A percentile compares a stretch with the other conserved stretches of the same genome.
Evolutionary conservation across 2,888 invertebrate species (phyloP).

Genomic region (Rhorus exstirpatorius): DNA sequence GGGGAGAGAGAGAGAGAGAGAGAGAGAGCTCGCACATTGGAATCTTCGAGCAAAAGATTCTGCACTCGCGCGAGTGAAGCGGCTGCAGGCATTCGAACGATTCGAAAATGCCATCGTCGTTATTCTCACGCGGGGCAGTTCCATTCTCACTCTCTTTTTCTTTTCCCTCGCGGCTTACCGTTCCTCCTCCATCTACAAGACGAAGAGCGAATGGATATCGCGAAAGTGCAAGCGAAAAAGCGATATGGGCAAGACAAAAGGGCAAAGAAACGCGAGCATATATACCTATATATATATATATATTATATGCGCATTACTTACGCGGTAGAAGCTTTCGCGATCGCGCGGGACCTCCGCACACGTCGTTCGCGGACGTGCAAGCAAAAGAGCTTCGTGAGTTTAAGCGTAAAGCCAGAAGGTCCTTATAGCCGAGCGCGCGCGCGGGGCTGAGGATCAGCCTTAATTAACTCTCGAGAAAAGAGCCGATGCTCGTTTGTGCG

Average conservation of each 20-base stretch:
- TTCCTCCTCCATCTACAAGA: constrained; percentile 58
- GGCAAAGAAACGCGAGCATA: constrained; percentile 29
- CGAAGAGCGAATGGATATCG: constrained; percentile 34
- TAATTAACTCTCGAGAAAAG: constrained; percentile 72
- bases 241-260: constrained; percentile 40
- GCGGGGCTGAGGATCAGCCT: constrained; percentile 71
- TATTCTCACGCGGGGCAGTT: constrained; percentile 64
- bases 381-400: constrained; percentile 62
- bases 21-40: constrained; percentile 36
- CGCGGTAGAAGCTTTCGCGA: constrained; percentile 28
- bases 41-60: constrained; percentile 41
- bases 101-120: constrained; percentile 73
- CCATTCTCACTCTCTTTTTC: constrained; percentile 53
- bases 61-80: constrained; percentile 18
- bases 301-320: neutral
- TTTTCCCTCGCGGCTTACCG: constrained; percentile 44
- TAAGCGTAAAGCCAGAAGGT: constrained; percentile 78
- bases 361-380: constrained; percentile 57
- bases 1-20: constrained; percentile 1
- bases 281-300: constrained; percentile 19
- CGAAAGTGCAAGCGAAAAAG: constrained; percentile 12
- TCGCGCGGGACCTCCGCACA: constrained; percentile 46
- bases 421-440: constrained; percentile 65
- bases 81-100: constrained; percentile 66
- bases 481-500: constrained; percentile 71